A percentile compares a stretch with the other conserved stretches of the same genome.
Evolutionary conservation across 2,888 invertebrate genomes (phyloP).

Genomic region (Matsumyia berberina): DNA sequence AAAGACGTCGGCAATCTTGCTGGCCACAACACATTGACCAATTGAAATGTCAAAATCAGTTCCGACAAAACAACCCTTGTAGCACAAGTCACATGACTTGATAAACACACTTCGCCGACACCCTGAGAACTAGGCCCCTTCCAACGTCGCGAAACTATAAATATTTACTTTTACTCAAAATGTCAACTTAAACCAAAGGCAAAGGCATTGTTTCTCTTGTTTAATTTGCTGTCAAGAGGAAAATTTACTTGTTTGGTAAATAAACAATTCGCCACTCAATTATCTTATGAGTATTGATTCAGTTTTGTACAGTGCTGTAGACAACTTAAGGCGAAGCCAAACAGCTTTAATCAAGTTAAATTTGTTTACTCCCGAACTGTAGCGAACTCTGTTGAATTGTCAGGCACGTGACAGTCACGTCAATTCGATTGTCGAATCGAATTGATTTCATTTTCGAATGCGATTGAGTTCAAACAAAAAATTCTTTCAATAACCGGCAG

Average conservation of each 20-base stretch:
- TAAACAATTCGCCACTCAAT: constrained; percentile 18
- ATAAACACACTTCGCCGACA: background rate
- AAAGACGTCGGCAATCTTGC: too few species aligned
- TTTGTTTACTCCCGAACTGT: constrained; percentile 14
- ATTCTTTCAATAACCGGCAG: background rate
- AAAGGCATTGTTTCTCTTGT: constrained; percentile 6
- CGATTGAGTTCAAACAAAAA: background rate
- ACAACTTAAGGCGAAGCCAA: background rate
- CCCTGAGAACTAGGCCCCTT: background rate
- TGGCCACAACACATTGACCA: too few species aligned
- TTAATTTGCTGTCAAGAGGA: constrained; percentile 31
- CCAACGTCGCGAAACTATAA: background rate
- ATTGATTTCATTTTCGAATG: constrained; percentile 7
- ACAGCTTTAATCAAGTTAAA: constrained; percentile 8
- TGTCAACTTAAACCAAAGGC: background rate
- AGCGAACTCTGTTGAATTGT: background rate
- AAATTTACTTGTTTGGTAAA: constrained; percentile 16
- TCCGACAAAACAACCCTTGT: background rate
- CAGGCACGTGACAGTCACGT: constrained; percentile 17
- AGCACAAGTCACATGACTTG: background rate
- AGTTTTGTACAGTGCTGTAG: background rate
- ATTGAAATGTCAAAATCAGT: too few species aligned
- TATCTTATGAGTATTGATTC: constrained; percentile 21
- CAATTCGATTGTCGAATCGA: background rate
- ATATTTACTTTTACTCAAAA: constrained; percentile 20